phyloP scores from a whole-genome alignment of 1,140 invertebrate species.

The Mya arenaria region DNA sequence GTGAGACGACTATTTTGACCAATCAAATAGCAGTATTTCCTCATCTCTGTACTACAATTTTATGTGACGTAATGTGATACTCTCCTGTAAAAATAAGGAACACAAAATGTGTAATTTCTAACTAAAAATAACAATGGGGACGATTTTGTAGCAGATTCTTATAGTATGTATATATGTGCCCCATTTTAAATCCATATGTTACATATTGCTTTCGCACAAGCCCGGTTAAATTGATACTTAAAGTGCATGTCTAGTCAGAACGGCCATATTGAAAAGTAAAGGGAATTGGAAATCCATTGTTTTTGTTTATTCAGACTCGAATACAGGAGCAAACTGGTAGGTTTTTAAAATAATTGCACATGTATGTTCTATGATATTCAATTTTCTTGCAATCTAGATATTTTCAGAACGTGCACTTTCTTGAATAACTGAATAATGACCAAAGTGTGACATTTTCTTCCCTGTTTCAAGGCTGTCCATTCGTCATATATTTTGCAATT shows the following conservation, averaged over 20 bases:
- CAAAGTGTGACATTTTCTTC: too few species aligned
- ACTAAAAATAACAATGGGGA: neutral
- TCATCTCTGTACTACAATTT: conserved; percentile 45
- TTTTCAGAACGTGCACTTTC: too few species aligned
- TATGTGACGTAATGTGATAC: conserved; percentile 66
- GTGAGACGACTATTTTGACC: too few species aligned
- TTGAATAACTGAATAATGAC: too few species aligned
- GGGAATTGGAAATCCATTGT: conserved; percentile 49
- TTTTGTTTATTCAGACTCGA: conserved; percentile 19
- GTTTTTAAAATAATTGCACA: too few species aligned
- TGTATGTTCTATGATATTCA: too few species aligned
- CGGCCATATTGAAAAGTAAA: conserved; percentile 61
- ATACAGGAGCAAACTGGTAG: too few species aligned
- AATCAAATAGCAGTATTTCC: conserved; percentile 43
- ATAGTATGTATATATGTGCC: too few species aligned
- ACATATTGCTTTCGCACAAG: neutral
- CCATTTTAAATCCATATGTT: neutral
- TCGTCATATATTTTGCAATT: too few species aligned
- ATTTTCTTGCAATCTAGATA: too few species aligned
- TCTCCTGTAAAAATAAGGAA: conserved; percentile 15
- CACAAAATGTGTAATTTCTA: neutral
- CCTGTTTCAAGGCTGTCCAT: too few species aligned
- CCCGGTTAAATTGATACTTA: neutral
- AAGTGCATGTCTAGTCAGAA: conserved; percentile 60
- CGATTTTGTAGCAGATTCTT: too few species aligned